phyloP scores from a whole-genome alignment of 1,140 invertebrate species.

The Lineus longissimus region DNA sequence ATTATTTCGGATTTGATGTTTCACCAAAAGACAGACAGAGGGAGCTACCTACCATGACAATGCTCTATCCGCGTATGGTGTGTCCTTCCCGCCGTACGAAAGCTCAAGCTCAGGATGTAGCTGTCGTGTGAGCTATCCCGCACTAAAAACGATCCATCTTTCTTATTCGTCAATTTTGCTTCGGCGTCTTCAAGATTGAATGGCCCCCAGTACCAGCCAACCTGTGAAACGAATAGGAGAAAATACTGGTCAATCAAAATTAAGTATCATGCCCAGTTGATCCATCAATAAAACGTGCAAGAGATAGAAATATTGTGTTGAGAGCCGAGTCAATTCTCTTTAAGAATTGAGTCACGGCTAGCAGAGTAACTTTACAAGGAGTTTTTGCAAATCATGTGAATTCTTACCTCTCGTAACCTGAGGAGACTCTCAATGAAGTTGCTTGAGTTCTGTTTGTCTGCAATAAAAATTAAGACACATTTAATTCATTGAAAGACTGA shows the following conservation, averaged over 20 bases:
- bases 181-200: slow-evolving; percentile 91
- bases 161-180: slow-evolving; percentile 87
- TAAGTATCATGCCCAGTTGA: too few species aligned
- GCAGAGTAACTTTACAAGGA: too few species aligned
- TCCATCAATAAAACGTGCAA: too few species aligned
- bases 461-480: not conserved
- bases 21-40: too few species aligned
- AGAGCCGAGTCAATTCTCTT: too few species aligned
- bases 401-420: not conserved
- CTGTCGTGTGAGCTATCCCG: slow-evolving; percentile 94
- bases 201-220: slow-evolving; percentile 98
- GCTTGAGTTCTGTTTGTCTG: not conserved
- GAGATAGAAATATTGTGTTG: too few species aligned
- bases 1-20: too few species aligned
- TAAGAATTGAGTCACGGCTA: too few species aligned
- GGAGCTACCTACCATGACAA: slow-evolving; percentile 81
- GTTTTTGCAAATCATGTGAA: slow-evolving; percentile 9
- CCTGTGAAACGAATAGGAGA: slow-evolving; percentile 63
- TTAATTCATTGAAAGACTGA: too few species aligned
- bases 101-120: slow-evolving; percentile 95
- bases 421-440: slow-evolving; percentile 2
- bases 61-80: slow-evolving; percentile 95
- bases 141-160: slow-evolving; percentile 89
- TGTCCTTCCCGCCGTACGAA: slow-evolving; percentile 87
- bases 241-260: too few species aligned